Base-by-base conservation (phyloP, 2,888 invertebrate genomes). In the Octodonta nipae region DNA sequence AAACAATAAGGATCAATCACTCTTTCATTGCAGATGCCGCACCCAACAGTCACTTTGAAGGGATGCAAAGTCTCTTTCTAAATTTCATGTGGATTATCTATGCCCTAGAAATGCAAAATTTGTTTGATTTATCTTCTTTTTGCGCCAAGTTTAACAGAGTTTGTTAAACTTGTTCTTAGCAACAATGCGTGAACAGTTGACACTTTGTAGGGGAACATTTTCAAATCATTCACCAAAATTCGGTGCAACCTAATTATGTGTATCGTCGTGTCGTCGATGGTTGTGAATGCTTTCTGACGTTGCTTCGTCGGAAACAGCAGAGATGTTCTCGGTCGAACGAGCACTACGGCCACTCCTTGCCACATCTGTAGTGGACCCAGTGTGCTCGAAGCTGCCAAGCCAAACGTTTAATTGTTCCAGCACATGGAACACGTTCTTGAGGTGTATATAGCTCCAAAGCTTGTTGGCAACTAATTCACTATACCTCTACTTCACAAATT, bases 351-450 rank as follows among this genome's bases (percentile, higher is more conserved):
- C 26, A 3, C 26, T 26, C 13, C 13, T 26, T 10, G 26, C 26
- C 8, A 13, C 26, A 13, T 26, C 26, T 26, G 8, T 3, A 12
- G 26, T 26, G 26, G 26, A 12, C 26, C 26, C 26, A 26, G 11
- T 12, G 8, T 26, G 2, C 13, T 12, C 26, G 13, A 26, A 12
- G 26, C 13, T n/a, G 11, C 8, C 13, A n/a, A n/a, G n/a, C n/a
- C n/a, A n/a, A n/a, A n/a, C n/a, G n/a, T n/a, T n/a, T n/a, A n/a
- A n/a, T n/a, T n/a, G n/a, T n/a, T n/a, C n/a, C n/a, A n/a, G n/a
- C n/a, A n/a, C n/a, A n/a, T n/a, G n/a, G n/a, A n/a, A n/a, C 22
- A 11, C 22, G 22, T 22, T 22, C 22, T 22, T 22, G 22, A 11
- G 4, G 22, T 10, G 22, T 22, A 11, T 22, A 22, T 22, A n/a